Percentiles rank a stretch among this genome's conserved stretches.
Evolutionary conservation across 2,797 vertebrate genomes (phyloP).

Genomic region (Sebastiscus tertius): DNA sequence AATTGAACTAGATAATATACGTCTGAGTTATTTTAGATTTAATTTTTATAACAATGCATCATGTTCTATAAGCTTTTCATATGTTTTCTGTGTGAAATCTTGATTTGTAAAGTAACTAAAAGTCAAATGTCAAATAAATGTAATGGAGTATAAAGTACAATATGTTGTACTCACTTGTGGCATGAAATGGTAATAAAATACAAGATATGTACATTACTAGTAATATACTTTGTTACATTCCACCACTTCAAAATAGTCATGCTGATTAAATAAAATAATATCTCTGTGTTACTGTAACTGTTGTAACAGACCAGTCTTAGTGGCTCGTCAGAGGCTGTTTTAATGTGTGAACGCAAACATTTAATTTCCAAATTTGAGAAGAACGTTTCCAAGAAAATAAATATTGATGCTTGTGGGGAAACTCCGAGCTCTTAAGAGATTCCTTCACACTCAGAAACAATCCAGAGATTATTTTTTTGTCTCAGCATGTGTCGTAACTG

Average conservation of each 20-base stretch:
- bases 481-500: background rate
- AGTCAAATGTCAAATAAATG: background rate
- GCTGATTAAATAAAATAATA: background rate
- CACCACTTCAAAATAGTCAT: background rate
- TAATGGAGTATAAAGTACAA: background rate
- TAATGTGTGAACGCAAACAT: background rate
- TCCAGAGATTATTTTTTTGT: background rate
- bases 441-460: background rate
- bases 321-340: background rate
- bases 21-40: background rate
- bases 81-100: background rate
- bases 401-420: no score
- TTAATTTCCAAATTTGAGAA: background rate
- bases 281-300: background rate
- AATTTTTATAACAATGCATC: background rate
- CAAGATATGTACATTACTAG: background rate
- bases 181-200: background rate
- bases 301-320: background rate
- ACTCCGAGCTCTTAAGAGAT: background rate
- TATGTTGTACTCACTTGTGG: background rate
- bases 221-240: background rate
- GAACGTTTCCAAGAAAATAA: background rate
- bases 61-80: background rate
- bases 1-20: background rate
- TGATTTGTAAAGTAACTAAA: background rate